Evolutionary conservation across 2,888 invertebrate species (phyloP).

Genomic region (Epinotia ramella): DNA sequence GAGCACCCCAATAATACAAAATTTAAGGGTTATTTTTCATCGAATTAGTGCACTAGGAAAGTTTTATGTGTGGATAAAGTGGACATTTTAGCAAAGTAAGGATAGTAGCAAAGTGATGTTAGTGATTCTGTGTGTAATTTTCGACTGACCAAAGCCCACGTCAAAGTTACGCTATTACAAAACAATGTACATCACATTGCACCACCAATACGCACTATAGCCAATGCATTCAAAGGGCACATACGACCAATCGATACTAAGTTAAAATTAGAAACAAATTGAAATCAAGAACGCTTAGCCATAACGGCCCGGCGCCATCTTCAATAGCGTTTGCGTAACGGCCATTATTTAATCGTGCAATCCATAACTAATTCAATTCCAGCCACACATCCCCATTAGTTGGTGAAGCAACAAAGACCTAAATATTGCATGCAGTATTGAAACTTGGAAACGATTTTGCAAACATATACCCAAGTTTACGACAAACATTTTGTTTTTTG

Average conservation of each 20-base stretch:
- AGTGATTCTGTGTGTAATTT: not conserved
- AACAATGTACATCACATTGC: not conserved
- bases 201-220: not conserved
- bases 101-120: no score
- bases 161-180: not conserved
- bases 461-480: not conserved
- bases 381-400: conserved; percentile 28
- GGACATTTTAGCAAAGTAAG: no score
- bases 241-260: not conserved
- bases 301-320: conserved; percentile 11
- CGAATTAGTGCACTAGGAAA: no score
- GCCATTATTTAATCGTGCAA: conserved; percentile 28
- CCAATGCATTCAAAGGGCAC: not conserved
- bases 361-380: conserved; percentile 28
- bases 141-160: not conserved
- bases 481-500: not conserved
- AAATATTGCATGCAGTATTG: conserved; percentile 2
- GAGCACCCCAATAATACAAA: no score
- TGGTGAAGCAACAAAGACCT: not conserved
- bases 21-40: no score
- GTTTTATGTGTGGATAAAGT: no score
- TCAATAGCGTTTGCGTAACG: conserved; percentile 25
- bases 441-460: not conserved
- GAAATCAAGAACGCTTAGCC: conserved; percentile 11
- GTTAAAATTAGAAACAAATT: not conserved